Conservation (phyloP, 2,888 invertebrate genomes). For the Amorpha juglandis region DNA sequence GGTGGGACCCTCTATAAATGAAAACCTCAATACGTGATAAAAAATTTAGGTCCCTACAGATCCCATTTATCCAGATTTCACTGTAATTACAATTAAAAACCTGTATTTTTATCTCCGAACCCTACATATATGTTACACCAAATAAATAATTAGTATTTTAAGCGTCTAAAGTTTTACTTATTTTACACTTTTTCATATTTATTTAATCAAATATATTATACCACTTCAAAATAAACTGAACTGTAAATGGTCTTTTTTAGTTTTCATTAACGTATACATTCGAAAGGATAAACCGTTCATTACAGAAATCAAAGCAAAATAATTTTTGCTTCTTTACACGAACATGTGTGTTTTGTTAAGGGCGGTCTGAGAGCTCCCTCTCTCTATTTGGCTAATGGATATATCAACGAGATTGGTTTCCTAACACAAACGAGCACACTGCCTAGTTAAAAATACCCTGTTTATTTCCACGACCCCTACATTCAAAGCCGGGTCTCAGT, state of each 20-base stretch:
- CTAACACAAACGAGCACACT: constrained; percentile 55
- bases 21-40: too few species aligned
- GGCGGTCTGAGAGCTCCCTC: constrained; percentile 49
- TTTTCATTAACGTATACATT: constrained; percentile 9
- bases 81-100: too few species aligned
- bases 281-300: constrained; percentile 27
- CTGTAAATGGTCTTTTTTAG: not conserved
- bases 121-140: too few species aligned
- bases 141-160: too few species aligned
- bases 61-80: too few species aligned
- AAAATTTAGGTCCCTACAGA: too few species aligned
- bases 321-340: constrained; percentile 53
- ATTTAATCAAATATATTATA: too few species aligned
- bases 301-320: constrained; percentile 53
- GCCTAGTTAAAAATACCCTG: constrained; percentile 56
- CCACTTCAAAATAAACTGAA: not conserved
- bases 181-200: too few species aligned
- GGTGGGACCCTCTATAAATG: too few species aligned
- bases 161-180: too few species aligned
- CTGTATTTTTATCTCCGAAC: too few species aligned
- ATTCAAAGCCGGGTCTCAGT: constrained; percentile 38
- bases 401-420: constrained; percentile 69
- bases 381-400: constrained; percentile 72
- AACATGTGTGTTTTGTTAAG: constrained; percentile 53
- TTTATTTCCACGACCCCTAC: constrained; percentile 29